phyloP scores from a whole-genome alignment of 2,113 vertebrate species.

The Condylura cristata region DNA sequence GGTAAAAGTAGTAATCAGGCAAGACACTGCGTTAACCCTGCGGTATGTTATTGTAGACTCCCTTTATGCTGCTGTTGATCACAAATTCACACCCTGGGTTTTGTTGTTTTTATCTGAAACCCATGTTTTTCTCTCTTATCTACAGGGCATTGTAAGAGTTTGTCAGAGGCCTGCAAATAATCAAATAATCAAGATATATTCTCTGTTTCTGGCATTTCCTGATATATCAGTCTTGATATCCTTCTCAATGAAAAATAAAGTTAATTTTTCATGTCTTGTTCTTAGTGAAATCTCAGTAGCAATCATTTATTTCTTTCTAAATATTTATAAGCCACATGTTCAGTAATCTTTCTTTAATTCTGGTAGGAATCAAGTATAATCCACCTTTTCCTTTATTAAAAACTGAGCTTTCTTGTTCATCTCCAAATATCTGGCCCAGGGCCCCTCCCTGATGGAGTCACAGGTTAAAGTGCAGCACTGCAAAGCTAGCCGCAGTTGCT shows the following conservation, averaged over 20 bases:
- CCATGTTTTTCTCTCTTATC: neutral
- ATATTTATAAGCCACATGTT: neutral
- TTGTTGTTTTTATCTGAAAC: neutral
- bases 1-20: neutral
- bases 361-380: neutral
- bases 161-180: neutral
- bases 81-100: neutral
- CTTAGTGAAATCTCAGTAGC: conserved; percentile 35
- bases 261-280: conserved; percentile 23
- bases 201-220: neutral
- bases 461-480: no score
- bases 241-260: conserved; percentile 37
- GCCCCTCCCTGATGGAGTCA: no score
- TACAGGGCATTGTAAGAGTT: conserved; percentile 19
- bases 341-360: conserved; percentile 41
- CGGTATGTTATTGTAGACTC: neutral
- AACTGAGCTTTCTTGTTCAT: neutral
- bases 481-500: no score
- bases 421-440: neutral
- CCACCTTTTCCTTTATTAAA: neutral
- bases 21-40: neutral
- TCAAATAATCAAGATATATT: conserved; percentile 33
- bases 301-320: conserved; percentile 23
- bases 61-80: neutral
- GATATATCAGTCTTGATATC: neutral